Evolutionary conservation across 1,140 invertebrate genomes (phyloP).

Genomic region (Bradysia coprophila): DNA sequence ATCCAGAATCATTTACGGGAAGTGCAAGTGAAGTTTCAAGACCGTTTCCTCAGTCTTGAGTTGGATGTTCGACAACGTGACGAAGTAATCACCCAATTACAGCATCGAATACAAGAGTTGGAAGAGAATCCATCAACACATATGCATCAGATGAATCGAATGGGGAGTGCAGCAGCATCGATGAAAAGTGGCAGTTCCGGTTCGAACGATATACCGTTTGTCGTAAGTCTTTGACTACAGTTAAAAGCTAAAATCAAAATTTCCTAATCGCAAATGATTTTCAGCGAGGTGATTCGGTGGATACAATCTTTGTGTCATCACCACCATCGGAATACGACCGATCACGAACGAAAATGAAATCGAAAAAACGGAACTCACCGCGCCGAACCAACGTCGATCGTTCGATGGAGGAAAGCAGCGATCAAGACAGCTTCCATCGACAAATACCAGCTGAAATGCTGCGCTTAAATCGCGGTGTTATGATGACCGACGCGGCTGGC

Average conservation of each 20-base stretch:
- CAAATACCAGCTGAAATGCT: neutral
- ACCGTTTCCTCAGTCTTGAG: slow-evolving; percentile 50
- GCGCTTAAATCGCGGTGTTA: slow-evolving; percentile 3
- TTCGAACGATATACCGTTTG: slow-evolving; percentile 28
- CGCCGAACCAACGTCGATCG: neutral
- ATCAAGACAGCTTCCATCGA: slow-evolving; percentile 23
- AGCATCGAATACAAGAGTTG: slow-evolving; percentile 45
- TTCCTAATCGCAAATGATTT: too few species aligned
- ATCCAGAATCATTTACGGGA: slow-evolving; percentile 50
- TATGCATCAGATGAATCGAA: slow-evolving; percentile 10
- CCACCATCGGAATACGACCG: slow-evolving; percentile 21
- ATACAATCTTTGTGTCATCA: slow-evolving; percentile 35
- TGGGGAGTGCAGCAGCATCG: slow-evolving; percentile 4
- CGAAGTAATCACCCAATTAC: slow-evolving; percentile 55
- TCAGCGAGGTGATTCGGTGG: slow-evolving; percentile 34
- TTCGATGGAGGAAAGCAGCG: slow-evolving; percentile 26
- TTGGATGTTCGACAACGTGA: slow-evolving; percentile 55
- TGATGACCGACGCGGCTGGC: slow-evolving; percentile 15
- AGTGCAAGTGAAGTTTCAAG: slow-evolving; percentile 43
- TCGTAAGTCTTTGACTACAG: slow-evolving; percentile 28
- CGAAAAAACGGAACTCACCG: slow-evolving; percentile 1
- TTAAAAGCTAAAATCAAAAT: slow-evolving; percentile 9
- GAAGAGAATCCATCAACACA: slow-evolving; percentile 28
- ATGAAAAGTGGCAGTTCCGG: slow-evolving; percentile 7
- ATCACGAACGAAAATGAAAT: slow-evolving; percentile 8